A percentile compares a stretch with the other conserved stretches of the same genome.
Conservation (phyloP, 2,888 invertebrate species). For the Spodoptera exigua region DNA sequence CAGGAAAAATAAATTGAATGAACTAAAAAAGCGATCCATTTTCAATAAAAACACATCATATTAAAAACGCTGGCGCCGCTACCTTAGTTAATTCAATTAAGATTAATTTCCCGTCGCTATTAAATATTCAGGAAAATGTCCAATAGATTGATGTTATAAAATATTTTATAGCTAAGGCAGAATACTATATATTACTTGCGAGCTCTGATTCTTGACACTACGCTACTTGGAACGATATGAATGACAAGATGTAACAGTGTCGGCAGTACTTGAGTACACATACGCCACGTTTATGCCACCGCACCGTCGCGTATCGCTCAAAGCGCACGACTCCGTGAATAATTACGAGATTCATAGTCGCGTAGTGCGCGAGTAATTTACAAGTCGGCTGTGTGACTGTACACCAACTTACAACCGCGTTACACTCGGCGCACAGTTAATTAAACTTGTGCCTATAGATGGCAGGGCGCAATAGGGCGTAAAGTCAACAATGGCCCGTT, state of each 20-base stretch:
- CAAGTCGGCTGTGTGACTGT: slow-evolving; percentile 21
- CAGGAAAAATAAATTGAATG: not conserved
- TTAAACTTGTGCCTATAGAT: slow-evolving; percentile 17
- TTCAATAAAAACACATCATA: slow-evolving; percentile 18
- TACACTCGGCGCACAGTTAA: slow-evolving; percentile 19
- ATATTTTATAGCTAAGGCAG: slow-evolving; percentile 10
- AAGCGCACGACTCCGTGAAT: slow-evolving; percentile 43
- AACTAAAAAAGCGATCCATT: slow-evolving; percentile 13
- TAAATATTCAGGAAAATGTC: slow-evolving; percentile 36
- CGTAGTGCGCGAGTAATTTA: slow-evolving; percentile 38
- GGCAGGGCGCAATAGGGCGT: slow-evolving; percentile 1
- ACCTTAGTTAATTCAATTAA: slow-evolving; percentile 36
- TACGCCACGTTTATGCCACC: slow-evolving; percentile 38
- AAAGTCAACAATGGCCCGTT: slow-evolving; percentile 6
- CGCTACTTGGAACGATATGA: slow-evolving; percentile 9
- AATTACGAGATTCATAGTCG: slow-evolving; percentile 47
- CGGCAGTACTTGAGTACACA: slow-evolving; percentile 24
- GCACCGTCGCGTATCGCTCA: slow-evolving; percentile 31
- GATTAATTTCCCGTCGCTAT: slow-evolving; percentile 38
- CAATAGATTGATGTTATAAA: slow-evolving; percentile 16
- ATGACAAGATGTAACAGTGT: slow-evolving; percentile 24
- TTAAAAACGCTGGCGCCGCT: slow-evolving; percentile 12
- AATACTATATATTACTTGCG: slow-evolving; percentile 18
- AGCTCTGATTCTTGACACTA: slow-evolving; percentile 4
- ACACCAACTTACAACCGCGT: slow-evolving; percentile 30